These are phyloP conservation scores for Drosophila conformis DNA, from an alignment of 2,888 invertebrate species.

Conservation along the genomic window DNA sequence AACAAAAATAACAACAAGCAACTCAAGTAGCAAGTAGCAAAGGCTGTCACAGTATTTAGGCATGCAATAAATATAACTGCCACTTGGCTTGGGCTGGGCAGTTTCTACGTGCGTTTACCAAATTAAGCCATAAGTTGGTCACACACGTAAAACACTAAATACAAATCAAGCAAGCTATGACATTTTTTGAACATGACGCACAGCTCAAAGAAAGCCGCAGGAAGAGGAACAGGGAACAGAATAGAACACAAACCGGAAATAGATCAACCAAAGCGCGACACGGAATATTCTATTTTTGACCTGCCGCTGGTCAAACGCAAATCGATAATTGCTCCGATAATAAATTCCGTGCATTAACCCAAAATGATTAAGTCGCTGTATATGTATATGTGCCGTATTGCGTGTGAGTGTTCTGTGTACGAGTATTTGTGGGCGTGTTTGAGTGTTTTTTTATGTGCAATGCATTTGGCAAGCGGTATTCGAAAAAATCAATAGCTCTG, in stretches of 20 bases:
- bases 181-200: conserved; percentile 40
- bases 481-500: conserved; percentile 58
- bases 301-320: conserved; percentile 37
- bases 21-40: background rate
- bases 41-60: conserved; percentile 32
- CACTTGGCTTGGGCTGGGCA: conserved; percentile 44
- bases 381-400: conserved; percentile 6
- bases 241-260: conserved; percentile 50
- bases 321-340: conserved; percentile 58
- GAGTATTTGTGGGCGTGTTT: conserved; percentile 25
- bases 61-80: conserved; percentile 48
- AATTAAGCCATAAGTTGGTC: conserved; percentile 60
- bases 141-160: conserved; percentile 12
- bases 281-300: conserved; percentile 53
- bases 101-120: conserved; percentile 55
- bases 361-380: conserved; percentile 39
- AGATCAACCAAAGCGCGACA: conserved; percentile 40
- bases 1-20: background rate
- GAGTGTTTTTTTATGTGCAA: conserved; percentile 22
- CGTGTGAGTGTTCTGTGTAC: conserved; percentile 3
- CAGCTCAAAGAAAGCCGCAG: background rate
- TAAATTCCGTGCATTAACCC: conserved; percentile 62
- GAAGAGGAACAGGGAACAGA: background rate
- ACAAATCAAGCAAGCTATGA: conserved; percentile 38
- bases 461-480: conserved; percentile 56